These are phyloP conservation scores for Trichomycterus rosablanca DNA, from an alignment of 2,113 vertebrate species.

Conservation along the genomic window DNA sequence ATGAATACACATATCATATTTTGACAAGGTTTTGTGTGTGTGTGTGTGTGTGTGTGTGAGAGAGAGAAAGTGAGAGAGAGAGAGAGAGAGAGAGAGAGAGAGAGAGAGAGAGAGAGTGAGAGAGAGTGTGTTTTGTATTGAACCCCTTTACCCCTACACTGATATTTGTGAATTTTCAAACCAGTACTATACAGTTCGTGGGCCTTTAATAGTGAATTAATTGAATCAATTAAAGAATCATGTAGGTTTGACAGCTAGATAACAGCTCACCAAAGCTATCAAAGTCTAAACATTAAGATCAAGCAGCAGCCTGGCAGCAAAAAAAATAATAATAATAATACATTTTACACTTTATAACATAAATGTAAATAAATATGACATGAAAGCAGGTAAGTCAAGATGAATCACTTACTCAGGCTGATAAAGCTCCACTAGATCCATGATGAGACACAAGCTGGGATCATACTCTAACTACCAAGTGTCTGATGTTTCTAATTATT, in stretches of 20 bases:
- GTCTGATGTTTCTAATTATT: background rate
- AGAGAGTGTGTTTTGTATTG: too few relatives aligned
- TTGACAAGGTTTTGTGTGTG: background rate
- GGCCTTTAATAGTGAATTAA: too few relatives aligned
- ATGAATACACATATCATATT: too few relatives aligned
- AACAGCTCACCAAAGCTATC: too few relatives aligned
- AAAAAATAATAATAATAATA: too few relatives aligned
- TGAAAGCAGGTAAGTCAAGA: background rate
- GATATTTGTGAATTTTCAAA: too few relatives aligned
- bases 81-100: background rate
- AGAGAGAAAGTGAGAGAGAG: background rate
- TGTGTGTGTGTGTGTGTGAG: background rate
- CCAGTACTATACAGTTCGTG: too few relatives aligned
- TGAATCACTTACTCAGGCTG: slow-evolving; percentile 24
- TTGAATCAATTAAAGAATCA: too few relatives aligned
- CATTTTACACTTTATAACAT: background rate
- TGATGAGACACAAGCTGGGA: background rate
- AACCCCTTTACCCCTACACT: too few relatives aligned
- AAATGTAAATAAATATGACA: background rate
- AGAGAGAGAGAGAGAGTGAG: background rate
- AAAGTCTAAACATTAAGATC: too few relatives aligned
- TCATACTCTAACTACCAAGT: slow-evolving; percentile 2
- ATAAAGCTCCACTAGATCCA: slow-evolving; percentile 41
- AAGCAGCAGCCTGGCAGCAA: too few relatives aligned
- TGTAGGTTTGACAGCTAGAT: too few relatives aligned